Base-by-base conservation (phyloP, 2,113 vertebrate species). In the Zapus hudsonius region DNA sequence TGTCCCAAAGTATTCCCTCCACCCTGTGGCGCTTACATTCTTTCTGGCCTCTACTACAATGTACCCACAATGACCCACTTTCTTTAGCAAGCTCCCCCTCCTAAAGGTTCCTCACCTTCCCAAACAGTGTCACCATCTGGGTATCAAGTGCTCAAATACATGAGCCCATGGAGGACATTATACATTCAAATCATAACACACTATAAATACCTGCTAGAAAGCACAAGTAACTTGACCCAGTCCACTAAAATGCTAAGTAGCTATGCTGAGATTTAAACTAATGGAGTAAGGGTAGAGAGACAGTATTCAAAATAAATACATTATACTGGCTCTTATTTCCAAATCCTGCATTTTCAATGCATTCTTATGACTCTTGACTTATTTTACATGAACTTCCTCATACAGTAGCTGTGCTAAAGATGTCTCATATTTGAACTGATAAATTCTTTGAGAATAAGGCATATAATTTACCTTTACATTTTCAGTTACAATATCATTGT, bases 171-270 rank as follows among this genome's bases (percentile, higher is more conserved):
- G 52, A 15, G 12, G 11, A 52, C 52, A 52, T 52, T 52, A 15
- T 52, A 15, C 52, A 52, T 15, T 12, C 52, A 52, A 52, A 52
- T 52, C 52, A 52, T 15, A 52, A 52, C 52, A 64, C 20, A 31
- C 36, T 89, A 87, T 74, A 91, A 86, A 85, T 61, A 66, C 8
- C 7, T 87, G 33, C 38, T 36, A 84, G 33, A 84, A 82, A 92
- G 7, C 63, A 74, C 38, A 83, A 91, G 33, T 64, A 42, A 87
- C 20, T 79, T 88, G 5, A 13, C 72, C 64, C 61, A 83, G 79
- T 4, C 61, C 36, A 75, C 4, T 93, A 22, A 91, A 55, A n/a
- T 73, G 66, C 55, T 84, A 36, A 29, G 4, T 87, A 5, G 8
- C 20, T 67, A 29, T 78, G 17, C 10, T 89, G 57, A 22, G 11